These are phyloP conservation scores for Glossophaga mutica DNA, from an alignment of 2,797 vertebrate genomes.

Conservation along the genomic window DNA sequence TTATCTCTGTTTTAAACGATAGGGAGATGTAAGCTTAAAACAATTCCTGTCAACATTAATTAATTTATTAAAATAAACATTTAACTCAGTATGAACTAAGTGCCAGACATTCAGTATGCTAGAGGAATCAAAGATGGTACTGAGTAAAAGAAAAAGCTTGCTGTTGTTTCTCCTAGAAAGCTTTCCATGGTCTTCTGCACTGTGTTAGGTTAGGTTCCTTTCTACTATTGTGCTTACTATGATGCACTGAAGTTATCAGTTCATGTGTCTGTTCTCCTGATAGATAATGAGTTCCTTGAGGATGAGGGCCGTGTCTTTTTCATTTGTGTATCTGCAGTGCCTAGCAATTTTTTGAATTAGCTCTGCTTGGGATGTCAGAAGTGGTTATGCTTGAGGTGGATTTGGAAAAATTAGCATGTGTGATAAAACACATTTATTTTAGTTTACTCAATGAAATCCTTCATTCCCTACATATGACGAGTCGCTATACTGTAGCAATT, in stretches of 20 bases:
- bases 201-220: background rate
- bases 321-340: background rate
- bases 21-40: background rate
- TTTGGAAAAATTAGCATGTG: background rate
- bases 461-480: background rate
- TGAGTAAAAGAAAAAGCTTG: background rate
- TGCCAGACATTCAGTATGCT: background rate
- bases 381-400: background rate
- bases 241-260: background rate
- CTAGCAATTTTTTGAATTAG: background rate
- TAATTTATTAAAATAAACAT: constrained; percentile 26
- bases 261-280: background rate
- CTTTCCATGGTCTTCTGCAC: background rate
- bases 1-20: constrained; percentile 1
- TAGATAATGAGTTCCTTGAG: background rate
- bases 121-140: background rate
- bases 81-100: background rate
- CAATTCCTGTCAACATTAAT: background rate
- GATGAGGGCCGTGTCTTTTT: background rate
- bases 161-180: background rate
- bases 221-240: background rate
- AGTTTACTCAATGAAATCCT: background rate
- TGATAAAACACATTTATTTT: constrained; percentile 7
- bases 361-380: background rate
- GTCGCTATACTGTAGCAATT: background rate